Evolutionary conservation across 2,888 invertebrate species (phyloP), one percentile per base, ranked within the genome.

Genomic region (Drosophila mettleri): DNA sequence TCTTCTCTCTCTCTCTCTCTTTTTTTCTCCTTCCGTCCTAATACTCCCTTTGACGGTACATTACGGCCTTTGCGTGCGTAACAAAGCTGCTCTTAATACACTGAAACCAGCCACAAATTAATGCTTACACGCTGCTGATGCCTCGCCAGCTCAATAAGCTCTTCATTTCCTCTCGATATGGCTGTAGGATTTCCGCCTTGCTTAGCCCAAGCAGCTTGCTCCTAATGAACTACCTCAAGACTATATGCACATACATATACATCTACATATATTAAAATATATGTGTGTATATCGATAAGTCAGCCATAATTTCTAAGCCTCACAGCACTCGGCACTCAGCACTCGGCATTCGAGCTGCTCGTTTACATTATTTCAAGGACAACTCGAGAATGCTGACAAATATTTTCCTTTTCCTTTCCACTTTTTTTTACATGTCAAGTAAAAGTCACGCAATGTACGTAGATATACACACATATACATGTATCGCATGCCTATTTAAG

Each of bases 141-240:
- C 33, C 54, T 12, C 20, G 22, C 33, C 43, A 2, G 4, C 48
- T 51, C 33, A 22, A 24, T 36, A 39, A 16, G 46, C 36, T 29
- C 31, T 54, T 57, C 43, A 60, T 71, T 74, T 74, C 78, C 73
- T 65, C 45, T 61, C 66, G 72, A 74, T 74, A 58, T 29, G 49
- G 43, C 24, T 39, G 18, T 29, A 59, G 73, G 61, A 74, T 66
- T 66, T 74, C 78, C 74, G 72, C 22, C 39, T 51, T 48, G 61
- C 71, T 64, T 70, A 8, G 39, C 59, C 33, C 39, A 48, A 64
- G 59, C 49, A 27, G 49, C 27, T 51, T 38, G 39, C 10, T 29
- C 55, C 51, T 74, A 77, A 74, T 74, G 77, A 61, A 53, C 52
- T 29, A 54, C 45, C 34, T 55, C 12, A 29, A 29, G 10, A 45